Conservation (phyloP, 2,888 invertebrate genomes). For the Drosophila hawaiiensis region DNA sequence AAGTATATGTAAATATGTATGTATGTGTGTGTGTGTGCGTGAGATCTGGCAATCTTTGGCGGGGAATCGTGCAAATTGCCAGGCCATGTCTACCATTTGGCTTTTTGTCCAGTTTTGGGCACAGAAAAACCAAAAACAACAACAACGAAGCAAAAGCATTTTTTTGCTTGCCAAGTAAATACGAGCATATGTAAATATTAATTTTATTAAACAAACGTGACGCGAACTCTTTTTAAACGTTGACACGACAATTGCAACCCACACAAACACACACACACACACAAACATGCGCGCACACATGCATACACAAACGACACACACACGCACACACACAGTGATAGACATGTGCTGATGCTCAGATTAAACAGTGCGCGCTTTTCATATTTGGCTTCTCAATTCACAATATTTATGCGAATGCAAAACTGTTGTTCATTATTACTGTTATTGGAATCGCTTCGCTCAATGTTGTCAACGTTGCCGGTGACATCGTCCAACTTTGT, state of each 20-base stretch:
- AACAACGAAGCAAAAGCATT: slow-evolving; percentile 25
- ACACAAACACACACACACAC: slow-evolving; percentile 10
- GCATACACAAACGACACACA: background rate
- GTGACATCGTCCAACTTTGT: slow-evolving; percentile 26
- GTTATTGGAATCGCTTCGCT: slow-evolving; percentile 32
- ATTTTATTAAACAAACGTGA: slow-evolving; percentile 79
- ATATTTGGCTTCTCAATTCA: slow-evolving; percentile 68
- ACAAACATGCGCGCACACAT: slow-evolving; percentile 16
- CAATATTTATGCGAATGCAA: slow-evolving; percentile 61
- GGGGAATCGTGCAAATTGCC: slow-evolving; percentile 73
- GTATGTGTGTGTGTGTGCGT: slow-evolving; percentile 18
- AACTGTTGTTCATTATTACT: slow-evolving; percentile 46
- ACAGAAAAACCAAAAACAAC: slow-evolving; percentile 13
- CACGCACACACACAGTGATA: slow-evolving; percentile 10
- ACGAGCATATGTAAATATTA: slow-evolving; percentile 79
- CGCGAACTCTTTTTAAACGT: slow-evolving; percentile 55
- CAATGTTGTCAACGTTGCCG: background rate
- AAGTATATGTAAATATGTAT: background rate
- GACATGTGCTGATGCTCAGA: slow-evolving; percentile 11
- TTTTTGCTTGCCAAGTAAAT: slow-evolving; percentile 55
- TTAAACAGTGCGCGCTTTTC: slow-evolving; percentile 55
- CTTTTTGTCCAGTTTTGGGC: slow-evolving; percentile 74
- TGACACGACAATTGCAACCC: slow-evolving; percentile 61
- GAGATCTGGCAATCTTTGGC: slow-evolving; percentile 23
- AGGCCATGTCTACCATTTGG: slow-evolving; percentile 54